These are phyloP conservation scores for Contarinia nasturtii DNA, from an alignment of 1,140 invertebrate genomes.

Conservation along the genomic window DNA sequence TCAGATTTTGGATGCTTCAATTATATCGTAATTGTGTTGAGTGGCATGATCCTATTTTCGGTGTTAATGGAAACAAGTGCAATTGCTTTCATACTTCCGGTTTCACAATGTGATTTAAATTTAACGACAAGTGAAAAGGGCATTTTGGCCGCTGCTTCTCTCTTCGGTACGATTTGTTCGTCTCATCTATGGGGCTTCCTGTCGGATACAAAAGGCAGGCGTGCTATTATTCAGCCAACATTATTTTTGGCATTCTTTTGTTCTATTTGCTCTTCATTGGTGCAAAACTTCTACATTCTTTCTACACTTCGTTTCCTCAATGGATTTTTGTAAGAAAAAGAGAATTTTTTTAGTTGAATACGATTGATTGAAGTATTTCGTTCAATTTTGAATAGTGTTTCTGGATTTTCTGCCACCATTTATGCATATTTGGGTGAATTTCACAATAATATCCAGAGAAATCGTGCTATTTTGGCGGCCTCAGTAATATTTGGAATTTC, in stretches of 20 bases:
- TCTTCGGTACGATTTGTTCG: conserved; percentile 23
- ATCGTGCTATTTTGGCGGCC: conserved; percentile 8
- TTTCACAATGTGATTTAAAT: conserved; percentile 42
- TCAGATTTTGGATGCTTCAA: conserved; percentile 38
- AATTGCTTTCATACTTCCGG: conserved; percentile 41
- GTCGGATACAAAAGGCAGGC: conserved; percentile 49
- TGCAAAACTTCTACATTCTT: conserved; percentile 7
- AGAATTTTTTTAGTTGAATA: too few species aligned
- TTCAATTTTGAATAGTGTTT: conserved; percentile 6
- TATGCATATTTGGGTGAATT: conserved; percentile 18
- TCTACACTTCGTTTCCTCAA: conserved; percentile 7
- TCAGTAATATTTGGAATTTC: conserved; percentile 13
- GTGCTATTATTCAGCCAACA: conserved; percentile 33
- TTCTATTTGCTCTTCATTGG: conserved; percentile 7
- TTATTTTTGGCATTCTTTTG: conserved; percentile 6
- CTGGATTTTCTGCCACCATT: conserved; percentile 10
- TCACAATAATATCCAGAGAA: conserved; percentile 7
- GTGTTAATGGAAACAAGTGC: conserved; percentile 38
- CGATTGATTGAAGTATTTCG: not conserved
- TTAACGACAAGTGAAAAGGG: conserved; percentile 37
- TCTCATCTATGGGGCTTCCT: conserved; percentile 54
- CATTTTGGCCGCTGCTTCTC: conserved; percentile 21
- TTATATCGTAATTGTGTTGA: conserved; percentile 31
- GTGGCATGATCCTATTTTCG: conserved; percentile 30
- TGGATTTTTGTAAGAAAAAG: conserved; percentile 10